These are phyloP conservation scores for Pycnonotus jocosus DNA, from an alignment of 2,113 vertebrate genomes.

Conservation along the genomic window DNA sequence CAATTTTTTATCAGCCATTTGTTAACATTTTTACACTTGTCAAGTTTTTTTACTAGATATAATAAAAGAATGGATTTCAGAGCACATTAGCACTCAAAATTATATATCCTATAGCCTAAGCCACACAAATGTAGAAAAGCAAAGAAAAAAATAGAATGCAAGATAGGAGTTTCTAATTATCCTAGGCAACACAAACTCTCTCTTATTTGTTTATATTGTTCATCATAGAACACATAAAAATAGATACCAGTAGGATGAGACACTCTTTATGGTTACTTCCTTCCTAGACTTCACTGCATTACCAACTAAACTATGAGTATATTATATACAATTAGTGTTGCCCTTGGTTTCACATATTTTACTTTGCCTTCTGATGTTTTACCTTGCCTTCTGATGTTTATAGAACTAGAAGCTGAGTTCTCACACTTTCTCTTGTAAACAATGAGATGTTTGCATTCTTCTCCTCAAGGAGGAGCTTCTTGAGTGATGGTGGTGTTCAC, in stretches of 20 bases:
- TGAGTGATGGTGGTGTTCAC: too few relatives aligned
- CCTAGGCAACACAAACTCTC: background rate
- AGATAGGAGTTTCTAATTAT: background rate
- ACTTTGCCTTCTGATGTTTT: too few relatives aligned
- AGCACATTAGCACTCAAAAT: background rate
- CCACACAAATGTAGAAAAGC: background rate
- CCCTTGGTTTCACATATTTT: too few relatives aligned
- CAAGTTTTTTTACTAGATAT: background rate
- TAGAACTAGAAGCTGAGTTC: too few relatives aligned
- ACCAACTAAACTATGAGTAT: background rate
- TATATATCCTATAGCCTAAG: background rate
- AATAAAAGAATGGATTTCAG: background rate
- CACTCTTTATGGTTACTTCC: background rate
- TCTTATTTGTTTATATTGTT: background rate
- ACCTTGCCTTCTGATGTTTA: too few relatives aligned
- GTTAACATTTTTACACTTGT: background rate
- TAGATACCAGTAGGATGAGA: background rate
- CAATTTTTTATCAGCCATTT: background rate
- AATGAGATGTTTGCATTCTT: too few relatives aligned
- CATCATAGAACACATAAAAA: background rate
- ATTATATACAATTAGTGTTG: background rate
- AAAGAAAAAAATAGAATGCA: background rate
- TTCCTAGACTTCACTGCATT: background rate
- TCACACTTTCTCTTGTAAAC: too few relatives aligned
- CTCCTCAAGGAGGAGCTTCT: too few relatives aligned